phyloP scores from a whole-genome alignment of 2,113 vertebrate genomes.

The Climacteris rufus region DNA sequence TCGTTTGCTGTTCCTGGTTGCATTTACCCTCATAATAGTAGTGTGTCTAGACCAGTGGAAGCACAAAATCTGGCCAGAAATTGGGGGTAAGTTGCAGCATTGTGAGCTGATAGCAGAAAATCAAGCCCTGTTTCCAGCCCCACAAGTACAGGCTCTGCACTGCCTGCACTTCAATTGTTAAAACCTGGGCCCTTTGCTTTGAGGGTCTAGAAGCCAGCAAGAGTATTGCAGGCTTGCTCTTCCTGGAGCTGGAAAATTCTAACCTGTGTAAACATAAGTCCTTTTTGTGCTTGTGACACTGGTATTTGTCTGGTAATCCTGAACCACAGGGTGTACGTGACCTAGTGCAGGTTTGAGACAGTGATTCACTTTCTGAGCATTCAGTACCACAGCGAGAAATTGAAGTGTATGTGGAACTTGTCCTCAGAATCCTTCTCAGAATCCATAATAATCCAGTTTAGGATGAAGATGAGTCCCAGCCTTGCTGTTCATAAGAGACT shows the following conservation, averaged over 20 bases:
- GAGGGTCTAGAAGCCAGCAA: background rate
- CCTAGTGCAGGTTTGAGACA: background rate
- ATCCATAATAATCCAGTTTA: background rate
- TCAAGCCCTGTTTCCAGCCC: rapidly evolving
- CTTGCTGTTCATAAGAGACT: background rate
- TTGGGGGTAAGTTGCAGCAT: constrained; percentile 76
- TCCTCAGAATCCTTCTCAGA: background rate
- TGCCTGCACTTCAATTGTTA: background rate
- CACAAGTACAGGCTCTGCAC: background rate
- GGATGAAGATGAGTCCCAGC: background rate
- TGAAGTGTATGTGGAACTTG: rapidly evolving
- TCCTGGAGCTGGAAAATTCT: background rate
- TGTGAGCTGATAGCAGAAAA: background rate
- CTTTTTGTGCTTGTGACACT: background rate
- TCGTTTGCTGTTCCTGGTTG: constrained; percentile 85
- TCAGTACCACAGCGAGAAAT: background rate
- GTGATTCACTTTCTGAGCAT: background rate
- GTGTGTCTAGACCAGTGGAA: constrained; percentile 90
- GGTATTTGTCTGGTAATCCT: background rate
- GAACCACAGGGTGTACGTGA: background rate
- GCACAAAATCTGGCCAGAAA: constrained; percentile 88
- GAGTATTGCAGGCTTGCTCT: background rate
- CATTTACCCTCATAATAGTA: constrained; percentile 74
- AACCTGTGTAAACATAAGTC: background rate
- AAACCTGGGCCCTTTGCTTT: background rate